Base-by-base conservation (phyloP, 2,113 vertebrate species). In the Hyperoodon ampullatus region DNA sequence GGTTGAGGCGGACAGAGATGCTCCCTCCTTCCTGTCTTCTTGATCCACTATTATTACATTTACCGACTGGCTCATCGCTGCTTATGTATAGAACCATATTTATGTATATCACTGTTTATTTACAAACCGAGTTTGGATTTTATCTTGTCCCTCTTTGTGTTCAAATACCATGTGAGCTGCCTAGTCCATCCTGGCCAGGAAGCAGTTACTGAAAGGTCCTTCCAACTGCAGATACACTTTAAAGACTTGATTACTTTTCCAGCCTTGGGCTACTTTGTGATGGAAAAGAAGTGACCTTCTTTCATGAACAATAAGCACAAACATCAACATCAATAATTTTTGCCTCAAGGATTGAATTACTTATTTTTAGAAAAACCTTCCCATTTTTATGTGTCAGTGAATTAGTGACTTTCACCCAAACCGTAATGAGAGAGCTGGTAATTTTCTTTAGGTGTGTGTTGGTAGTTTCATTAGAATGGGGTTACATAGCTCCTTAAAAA, bases 121-220 rank as follows among this genome's bases (percentile, higher is more conserved):
- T 44, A 44, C n/a, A 0, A 18, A 23, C 6, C 16, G n/a, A 33
- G 23, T 55, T 42, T 42, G 14, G 13, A 33, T 53, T 65, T 33
- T 33, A 13, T 39, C 55, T 28, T 16, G 6, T 24, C 55, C 23
- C 9, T 60, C 50, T 35, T 60, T 58, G 44, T 28, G 2, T 39
- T 30, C 35, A 14, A 12, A 13, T 5, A 2, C 16, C 8, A 3
- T 7, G 33, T 30, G 3, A 0, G 13, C 23, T 16, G 4, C 44
- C 74, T 18, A 4, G 5, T 12, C 6, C 11, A 12, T 71, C 55
- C 39, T 30, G 23, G 30, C 26, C 18, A 12, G 35, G 23, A 44
- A 28, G 42, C 16, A 55, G 66, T 66, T 28, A 5, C 23, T 24
- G 44, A 16, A 35, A 13, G 10, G 1, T 16, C 8, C 24, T 66